Percentiles rank a stretch among this genome's conserved stretches.
phyloP scores from a whole-genome alignment of 2,888 invertebrate genomes.

The Eupithecia tripunctaria region DNA sequence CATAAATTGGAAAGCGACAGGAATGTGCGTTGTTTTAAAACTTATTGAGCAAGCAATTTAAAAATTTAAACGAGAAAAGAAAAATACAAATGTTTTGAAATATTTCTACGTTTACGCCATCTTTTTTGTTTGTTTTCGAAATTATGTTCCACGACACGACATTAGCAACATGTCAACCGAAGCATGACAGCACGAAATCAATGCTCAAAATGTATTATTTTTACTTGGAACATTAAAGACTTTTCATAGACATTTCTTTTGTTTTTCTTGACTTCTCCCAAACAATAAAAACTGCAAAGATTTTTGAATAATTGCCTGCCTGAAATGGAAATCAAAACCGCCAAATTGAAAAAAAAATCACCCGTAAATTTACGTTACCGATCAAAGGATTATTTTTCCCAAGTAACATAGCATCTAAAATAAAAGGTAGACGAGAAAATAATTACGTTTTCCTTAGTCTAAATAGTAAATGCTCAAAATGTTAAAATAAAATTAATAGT shows the following conservation, averaged over 20 bases:
- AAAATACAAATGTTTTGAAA: slow-evolving; percentile 4
- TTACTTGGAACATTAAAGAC: background rate
- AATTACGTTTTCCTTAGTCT: too few species aligned
- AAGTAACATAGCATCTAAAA: too few species aligned
- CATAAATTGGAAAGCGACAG: slow-evolving; percentile 37
- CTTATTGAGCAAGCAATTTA: background rate
- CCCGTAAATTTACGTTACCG: too few species aligned
- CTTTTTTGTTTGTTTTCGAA: slow-evolving; percentile 24
- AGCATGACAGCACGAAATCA: background rate
- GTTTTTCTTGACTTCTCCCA: background rate
- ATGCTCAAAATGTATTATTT: background rate
- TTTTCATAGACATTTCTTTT: background rate
- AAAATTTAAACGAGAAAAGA: background rate
- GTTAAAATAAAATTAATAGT: too few species aligned
- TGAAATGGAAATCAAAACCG: too few species aligned
- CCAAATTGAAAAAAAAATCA: too few species aligned
- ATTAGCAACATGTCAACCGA: background rate
- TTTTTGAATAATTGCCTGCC: too few species aligned
- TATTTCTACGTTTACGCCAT: slow-evolving; percentile 16
- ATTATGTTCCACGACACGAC: slow-evolving; percentile 22
- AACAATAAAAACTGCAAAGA: too few species aligned
- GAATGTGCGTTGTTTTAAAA: slow-evolving; percentile 22
- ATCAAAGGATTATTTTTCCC: too few species aligned
- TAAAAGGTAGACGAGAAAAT: too few species aligned
- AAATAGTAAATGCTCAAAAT: too few species aligned